Evolutionary conservation across 2,888 invertebrate species (phyloP), one percentile per base, ranked within the genome.

Genomic region (Thymelicus lineola): DNA sequence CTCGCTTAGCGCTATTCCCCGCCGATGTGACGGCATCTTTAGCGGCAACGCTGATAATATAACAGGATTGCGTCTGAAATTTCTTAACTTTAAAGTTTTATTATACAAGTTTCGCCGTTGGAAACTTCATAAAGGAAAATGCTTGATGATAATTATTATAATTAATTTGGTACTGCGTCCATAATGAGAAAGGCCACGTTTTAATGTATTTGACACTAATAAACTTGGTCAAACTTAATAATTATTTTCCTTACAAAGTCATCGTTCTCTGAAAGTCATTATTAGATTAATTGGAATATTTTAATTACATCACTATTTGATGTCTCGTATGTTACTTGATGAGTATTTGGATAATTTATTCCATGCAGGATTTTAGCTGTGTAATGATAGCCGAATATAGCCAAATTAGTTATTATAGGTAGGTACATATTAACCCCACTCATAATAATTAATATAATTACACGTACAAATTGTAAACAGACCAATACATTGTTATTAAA

Each of bases 31-130:
- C 48, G 35, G 14, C 6, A 12, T 1, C 12, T 7, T 28, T 12
- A 35, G 55, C 28, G 28, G 15, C 42, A 2, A n/a, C 45, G 58
- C 45, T 65, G 57, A 65, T 65, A 57, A 65, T 65, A 58, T 58
- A 65, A 35, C 65, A 35, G 57, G 57, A 65, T 58, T 65, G 65
- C 64, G 64, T 65, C 55, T 45, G 35, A 64, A 65, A 57, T 65
- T 65, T 65, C 65, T 65, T 46, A 65, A 65, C 46, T 65, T 64
- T 65, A 57, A 65, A 65, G 65, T 65, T 61, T 71, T 62, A 71
- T 71, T 66, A 66, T 46, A 66, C 15, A 60, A 70, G 10, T 65
- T 66, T 61, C 50, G n/a, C 45, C 60, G 42, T 36, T 53, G 59
- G 59, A 61, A 61, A 70, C 50, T 55, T 66, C 55, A 65, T 70